Conservation (phyloP, 1,140 invertebrate genomes). For the Tetramorium alpestre region DNA sequence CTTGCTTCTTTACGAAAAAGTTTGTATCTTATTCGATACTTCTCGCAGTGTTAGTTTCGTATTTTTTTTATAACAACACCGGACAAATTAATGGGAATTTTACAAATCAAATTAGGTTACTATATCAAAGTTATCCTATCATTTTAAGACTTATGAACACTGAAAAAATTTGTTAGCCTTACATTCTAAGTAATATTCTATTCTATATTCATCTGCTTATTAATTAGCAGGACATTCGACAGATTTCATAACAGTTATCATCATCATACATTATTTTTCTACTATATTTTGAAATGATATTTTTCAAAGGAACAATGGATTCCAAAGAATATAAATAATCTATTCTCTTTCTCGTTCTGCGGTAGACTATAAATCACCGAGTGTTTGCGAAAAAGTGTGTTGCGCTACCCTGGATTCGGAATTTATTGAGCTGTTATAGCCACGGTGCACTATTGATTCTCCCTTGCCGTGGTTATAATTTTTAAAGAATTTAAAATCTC, state of each 20-base stretch:
- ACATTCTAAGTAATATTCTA: neutral
- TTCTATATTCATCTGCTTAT: neutral
- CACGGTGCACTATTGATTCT: constrained; percentile 63
- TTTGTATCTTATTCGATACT: constrained; percentile 39
- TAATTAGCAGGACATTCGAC: constrained; percentile 8
- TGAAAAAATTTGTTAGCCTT: constrained; percentile 1
- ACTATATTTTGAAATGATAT: constrained; percentile 29
- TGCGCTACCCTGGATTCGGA: constrained; percentile 46
- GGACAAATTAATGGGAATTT: constrained; percentile 2
- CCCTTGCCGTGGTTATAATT: constrained; percentile 37
- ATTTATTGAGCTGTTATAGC: constrained; percentile 61
- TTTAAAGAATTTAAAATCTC: constrained; percentile 54
- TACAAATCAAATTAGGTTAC: constrained; percentile 63
- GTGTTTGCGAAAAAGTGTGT: constrained; percentile 57
- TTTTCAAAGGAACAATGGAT: constrained; percentile 45
- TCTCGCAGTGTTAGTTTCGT: constrained; percentile 20
- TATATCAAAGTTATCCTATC: constrained; percentile 26
- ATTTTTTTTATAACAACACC: constrained; percentile 25
- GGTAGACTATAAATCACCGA: constrained; percentile 55
- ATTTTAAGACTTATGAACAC: constrained; percentile 28
- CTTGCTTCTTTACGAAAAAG: constrained; percentile 34
- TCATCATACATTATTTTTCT: constrained; percentile 2
- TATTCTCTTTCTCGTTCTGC: constrained; percentile 51
- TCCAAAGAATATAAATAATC: constrained; percentile 51
- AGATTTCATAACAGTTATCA: neutral